These are phyloP conservation scores for Clupea harengus DNA, from an alignment of 2,113 vertebrate genomes.

Conservation along the genomic window DNA sequence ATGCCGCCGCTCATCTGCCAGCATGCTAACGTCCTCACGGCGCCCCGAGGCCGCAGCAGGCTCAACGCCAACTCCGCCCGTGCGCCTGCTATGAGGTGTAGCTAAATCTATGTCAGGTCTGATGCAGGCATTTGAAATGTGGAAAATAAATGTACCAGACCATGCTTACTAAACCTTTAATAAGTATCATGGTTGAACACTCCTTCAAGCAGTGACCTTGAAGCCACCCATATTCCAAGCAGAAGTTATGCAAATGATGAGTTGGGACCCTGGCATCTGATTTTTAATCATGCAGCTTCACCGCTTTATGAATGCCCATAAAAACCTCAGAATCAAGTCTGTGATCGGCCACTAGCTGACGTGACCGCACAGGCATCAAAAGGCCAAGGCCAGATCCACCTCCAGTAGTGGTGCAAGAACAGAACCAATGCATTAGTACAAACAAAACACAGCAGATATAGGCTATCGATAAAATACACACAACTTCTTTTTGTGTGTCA, in stretches of 20 bases:
- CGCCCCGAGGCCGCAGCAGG: constrained; percentile 18
- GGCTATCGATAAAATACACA: constrained; percentile 27
- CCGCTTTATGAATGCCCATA: not conserved
- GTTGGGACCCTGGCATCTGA: not conserved
- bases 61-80: constrained; percentile 8
- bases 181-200: constrained; percentile 36
- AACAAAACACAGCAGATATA: constrained; percentile 30
- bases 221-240: constrained; percentile 8
- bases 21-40: not conserved
- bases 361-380: not conserved
- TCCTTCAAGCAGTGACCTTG: constrained; percentile 25
- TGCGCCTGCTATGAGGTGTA: not conserved
- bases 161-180: constrained; percentile 35
- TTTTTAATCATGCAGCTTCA: constrained; percentile 8
- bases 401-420: not conserved
- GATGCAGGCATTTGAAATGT: not conserved
- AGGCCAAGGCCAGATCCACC: not conserved
- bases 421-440: constrained; percentile 30
- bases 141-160: not conserved
- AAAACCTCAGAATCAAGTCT: not conserved
- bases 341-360: not conserved
- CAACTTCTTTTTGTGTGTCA: not conserved
- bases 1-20: not conserved
- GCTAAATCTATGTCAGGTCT: too few relatives aligned
- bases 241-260: constrained; percentile 12